phyloP scores from a whole-genome alignment of 2,113 vertebrate species.

The Cavia aperea region DNA sequence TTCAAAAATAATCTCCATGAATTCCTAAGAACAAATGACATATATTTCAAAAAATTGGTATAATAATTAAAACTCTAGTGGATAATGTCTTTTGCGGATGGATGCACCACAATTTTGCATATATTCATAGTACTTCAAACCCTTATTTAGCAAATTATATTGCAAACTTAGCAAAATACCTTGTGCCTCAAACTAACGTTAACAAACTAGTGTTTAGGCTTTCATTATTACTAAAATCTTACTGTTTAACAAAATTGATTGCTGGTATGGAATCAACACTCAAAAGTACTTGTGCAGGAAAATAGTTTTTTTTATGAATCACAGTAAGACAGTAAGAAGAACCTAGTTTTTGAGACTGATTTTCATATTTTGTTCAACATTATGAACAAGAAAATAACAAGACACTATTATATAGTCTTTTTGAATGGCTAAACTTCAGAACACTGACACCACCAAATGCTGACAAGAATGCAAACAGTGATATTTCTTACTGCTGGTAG shows the following conservation, averaged over 20 bases:
- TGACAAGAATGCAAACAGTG: too few species aligned
- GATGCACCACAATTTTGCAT: not conserved
- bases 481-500: not conserved
- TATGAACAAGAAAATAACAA: not conserved
- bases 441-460: not conserved
- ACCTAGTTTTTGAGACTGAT: not conserved
- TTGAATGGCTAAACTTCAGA: not conserved
- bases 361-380: not conserved
- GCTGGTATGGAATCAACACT: not conserved
- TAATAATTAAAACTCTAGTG: not conserved
- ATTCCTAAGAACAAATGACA: not conserved
- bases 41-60: not conserved
- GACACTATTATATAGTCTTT: too few species aligned
- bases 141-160: not conserved
- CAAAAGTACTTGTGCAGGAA: not conserved
- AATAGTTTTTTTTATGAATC: not conserved
- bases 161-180: not conserved
- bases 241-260: not conserved
- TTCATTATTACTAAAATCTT: slow-evolving; percentile 20
- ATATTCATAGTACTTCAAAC: not conserved
- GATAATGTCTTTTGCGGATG: not conserved
- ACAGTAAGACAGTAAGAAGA: not conserved
- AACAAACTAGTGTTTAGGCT: not conserved
- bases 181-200: not conserved
- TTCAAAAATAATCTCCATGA: not conserved